Base-by-base conservation (phyloP, 2,888 invertebrate genomes). In the Sericinus montela region DNA sequence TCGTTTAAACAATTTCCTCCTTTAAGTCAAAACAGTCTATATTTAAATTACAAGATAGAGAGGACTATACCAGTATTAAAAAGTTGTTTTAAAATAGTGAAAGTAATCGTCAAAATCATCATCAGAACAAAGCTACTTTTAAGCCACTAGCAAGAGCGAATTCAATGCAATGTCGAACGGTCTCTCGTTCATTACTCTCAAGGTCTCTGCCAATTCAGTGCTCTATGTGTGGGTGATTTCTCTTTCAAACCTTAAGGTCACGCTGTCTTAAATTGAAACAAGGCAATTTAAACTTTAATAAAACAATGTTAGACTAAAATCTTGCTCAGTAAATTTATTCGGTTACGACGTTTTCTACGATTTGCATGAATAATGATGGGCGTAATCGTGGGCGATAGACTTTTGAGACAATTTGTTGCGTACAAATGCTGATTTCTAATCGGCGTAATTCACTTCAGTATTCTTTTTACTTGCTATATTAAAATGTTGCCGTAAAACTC, bases 321-420 rank as follows among this genome's bases (percentile, higher is more conserved):
- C 39, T 34, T 11, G 29, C 9, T 1, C 8, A 13, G 14, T 7
- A 3, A 6, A 13, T 39, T 23, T 14, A 14, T 39, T 9, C 9
- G 9, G 16, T 39, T 44, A 48, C 6, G 23, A 36, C 19, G 5
- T 37, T 34, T 25, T 32, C 35, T 43, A 40, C 46, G 23, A 30
- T 46, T 39, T 40, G 44, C 39, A 25, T 49, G 29, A 37, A 59
- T 59, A 59, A 59, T 57, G 51, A 48, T 45, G 23, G n/a, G n/a
- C n/a, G n/a, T n/a, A n/a, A n/a, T 43, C 42, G 59, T 61, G 56
- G 62, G 60, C 58, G 53, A 50, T 42, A 37, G 51, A 48, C 41
- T 43, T 49, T 38, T 55, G 50, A 52, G 45, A 54, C 56, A 57
- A 52, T 55, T 57, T 51, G 34, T 32, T 39, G 39, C 43, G 51